Percentiles rank a stretch among this genome's conserved stretches.
Conservation (phyloP, 2,797 vertebrate genomes). For the Cuniculus paca region DNA sequence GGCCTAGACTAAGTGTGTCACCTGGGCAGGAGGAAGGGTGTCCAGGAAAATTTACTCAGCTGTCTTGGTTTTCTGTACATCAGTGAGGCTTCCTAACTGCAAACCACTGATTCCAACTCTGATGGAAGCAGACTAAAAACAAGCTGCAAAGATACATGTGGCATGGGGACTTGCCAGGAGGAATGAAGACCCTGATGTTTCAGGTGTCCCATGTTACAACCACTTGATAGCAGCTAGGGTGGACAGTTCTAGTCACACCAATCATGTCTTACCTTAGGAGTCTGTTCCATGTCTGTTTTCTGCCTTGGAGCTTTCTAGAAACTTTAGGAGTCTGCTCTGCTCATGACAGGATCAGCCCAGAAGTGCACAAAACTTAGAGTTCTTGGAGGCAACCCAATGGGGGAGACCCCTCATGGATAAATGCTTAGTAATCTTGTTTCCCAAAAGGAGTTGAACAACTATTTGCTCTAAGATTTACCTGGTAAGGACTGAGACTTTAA, state of each 20-base stretch:
- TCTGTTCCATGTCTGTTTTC: neutral
- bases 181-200: neutral
- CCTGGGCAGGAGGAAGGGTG: neutral
- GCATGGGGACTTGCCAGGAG: neutral
- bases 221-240: neutral
- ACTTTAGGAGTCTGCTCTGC: neutral
- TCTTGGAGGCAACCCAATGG: neutral
- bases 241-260: neutral
- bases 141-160: neutral
- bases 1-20: neutral
- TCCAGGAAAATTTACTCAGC: neutral
- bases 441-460: neutral
- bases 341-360: neutral
- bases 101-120: neutral
- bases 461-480: neutral
- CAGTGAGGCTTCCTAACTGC: neutral
- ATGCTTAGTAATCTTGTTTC: neutral
- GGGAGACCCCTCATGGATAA: neutral
- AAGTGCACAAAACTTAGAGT: neutral
- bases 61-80: neutral
- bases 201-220: neutral
- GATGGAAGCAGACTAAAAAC: neutral
- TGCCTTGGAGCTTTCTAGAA: neutral
- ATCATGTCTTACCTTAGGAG: neutral
- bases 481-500: too few relatives aligned